Evolutionary conservation across 1,140 invertebrate genomes (phyloP).

Genomic region (Mactra quadrangularis): DNA sequence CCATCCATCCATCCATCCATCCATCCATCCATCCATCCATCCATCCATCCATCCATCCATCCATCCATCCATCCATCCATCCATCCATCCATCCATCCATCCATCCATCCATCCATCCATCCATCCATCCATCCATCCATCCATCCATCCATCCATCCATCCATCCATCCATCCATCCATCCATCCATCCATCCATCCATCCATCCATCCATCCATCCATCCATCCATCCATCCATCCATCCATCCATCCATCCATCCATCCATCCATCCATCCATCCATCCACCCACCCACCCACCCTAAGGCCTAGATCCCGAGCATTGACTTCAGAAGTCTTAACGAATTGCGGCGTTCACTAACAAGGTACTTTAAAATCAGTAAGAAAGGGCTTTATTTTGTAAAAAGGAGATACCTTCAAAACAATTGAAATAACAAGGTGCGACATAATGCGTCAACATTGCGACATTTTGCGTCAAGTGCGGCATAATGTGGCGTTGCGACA

Average conservation of each 20-base stretch:
- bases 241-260: conserved; percentile 2
- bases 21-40: conserved; percentile 21
- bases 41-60: conserved; percentile 21
- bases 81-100: conserved; percentile 17
- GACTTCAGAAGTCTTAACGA: too few species aligned
- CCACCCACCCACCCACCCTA: background rate
- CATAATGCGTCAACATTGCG: too few species aligned
- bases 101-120: conserved; percentile 21
- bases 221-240: conserved; percentile 2
- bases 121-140: conserved; percentile 21
- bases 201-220: conserved; percentile 2
- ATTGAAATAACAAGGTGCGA: too few species aligned
- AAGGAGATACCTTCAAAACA: too few species aligned
- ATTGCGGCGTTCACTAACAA: too few species aligned
- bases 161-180: conserved; percentile 17
- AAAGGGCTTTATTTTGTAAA: too few species aligned
- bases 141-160: conserved; percentile 21
- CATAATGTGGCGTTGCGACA: too few species aligned
- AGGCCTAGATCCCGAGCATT: too few species aligned
- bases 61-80: conserved; percentile 21
- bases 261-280: too few species aligned
- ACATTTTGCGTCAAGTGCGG: too few species aligned
- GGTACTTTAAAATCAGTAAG: too few species aligned
- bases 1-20: conserved; percentile 21
- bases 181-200: conserved; percentile 2